Evolutionary conservation across 2,113 vertebrate species (phyloP), one percentile per base, ranked within the genome.

Genomic region (Charadrius vociferus): DNA sequence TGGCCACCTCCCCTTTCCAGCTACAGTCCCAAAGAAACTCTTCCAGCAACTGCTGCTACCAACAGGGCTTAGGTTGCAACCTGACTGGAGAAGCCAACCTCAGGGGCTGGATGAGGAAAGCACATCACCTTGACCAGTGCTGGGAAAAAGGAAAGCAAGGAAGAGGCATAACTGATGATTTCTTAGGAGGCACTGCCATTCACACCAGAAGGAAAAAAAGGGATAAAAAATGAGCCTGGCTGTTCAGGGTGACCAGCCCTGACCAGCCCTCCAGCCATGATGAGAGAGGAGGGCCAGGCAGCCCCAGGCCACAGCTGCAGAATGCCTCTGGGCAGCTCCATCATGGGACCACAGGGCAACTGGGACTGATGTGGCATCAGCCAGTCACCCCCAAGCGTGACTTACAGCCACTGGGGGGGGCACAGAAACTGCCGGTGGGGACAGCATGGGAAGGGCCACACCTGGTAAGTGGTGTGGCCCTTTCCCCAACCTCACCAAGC

Each of bases 401-500:
- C 55, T 79, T 29, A 50, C 14, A 79, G 50, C 14, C 7, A 6
- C 26, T 1, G 5, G 39, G 39, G 19, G 12, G 26, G 34, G 18
- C 36, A 12, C 19, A 36, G 27, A 73, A 19, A 30, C 19, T 62
- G 37, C 47, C 58, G 27, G 29, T 3, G 8, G 26, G n/a, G 56
- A 80, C 36, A 74, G 47, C 1, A 0, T 0, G 1, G 50, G 27
- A 83, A 71, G 16, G 32, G 66, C 3, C 29, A 21, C n/a, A 10
- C 6, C 36, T n/a, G n/a, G n/a, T n/a, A n/a, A n/a, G n/a, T n/a
- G 23, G 22, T 37, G 52, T 15, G 13, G 6, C 4, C 19, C 17
- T 84, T 56, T 41, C 32, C 37, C 24, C 3, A 1, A 1, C 59
- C 59, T 61, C 6, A 21, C 7, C 1, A 2, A 9, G 8, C 20